Conservation (phyloP, 2,113 vertebrate genomes). For the Tonatia bakeri region DNA sequence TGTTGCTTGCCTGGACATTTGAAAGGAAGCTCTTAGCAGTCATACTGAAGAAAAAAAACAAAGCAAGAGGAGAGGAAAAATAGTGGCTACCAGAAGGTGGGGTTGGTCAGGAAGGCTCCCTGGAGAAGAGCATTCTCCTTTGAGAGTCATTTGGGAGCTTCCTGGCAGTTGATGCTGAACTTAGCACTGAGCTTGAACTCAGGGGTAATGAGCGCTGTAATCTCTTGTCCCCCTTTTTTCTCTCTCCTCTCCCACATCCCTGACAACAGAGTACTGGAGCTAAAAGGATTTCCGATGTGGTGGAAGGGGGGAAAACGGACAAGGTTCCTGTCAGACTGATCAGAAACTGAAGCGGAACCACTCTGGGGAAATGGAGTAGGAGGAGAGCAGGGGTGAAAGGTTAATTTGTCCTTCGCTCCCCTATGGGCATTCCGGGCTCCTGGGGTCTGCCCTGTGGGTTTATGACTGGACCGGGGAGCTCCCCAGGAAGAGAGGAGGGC, state of each 20-base stretch:
- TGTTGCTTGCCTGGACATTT: background rate
- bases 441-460: background rate
- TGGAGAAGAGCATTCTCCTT: background rate
- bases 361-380: background rate
- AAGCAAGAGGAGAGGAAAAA: background rate
- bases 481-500: background rate
- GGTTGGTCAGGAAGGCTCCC: background rate
- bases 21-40: background rate
- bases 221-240: background rate
- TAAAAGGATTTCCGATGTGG: background rate
- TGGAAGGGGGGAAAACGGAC: background rate
- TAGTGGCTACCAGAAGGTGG: background rate
- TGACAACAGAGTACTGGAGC: background rate
- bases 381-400: background rate
- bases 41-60: background rate
- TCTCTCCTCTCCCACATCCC: background rate
- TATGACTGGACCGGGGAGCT: background rate
- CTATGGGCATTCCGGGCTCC: accelerated
- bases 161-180: background rate
- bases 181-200: background rate
- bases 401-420: background rate
- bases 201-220: background rate
- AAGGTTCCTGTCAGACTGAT: background rate
- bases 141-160: background rate
- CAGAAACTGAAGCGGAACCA: background rate